Evolutionary conservation across 2,888 invertebrate genomes (phyloP), one percentile per base, ranked within the genome.

Genomic region (Athripsodes cinereus): DNA sequence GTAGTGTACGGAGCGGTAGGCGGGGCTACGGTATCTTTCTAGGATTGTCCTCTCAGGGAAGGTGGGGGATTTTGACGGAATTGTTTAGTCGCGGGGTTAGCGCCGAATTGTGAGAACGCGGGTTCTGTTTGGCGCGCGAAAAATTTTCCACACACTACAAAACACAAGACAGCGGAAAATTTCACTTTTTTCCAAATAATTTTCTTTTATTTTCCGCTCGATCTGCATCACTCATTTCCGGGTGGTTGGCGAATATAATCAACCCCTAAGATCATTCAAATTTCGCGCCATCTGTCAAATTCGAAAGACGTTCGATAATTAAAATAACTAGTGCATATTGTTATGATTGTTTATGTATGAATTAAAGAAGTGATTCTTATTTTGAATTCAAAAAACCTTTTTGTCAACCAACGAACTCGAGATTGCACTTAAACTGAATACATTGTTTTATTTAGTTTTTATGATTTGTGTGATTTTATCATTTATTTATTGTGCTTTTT

Each of bases 31-130:
- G 21, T 59, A 52, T 59, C 55, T 59, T 52, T 22, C 52, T 31
- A 47, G 59, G 52, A 58, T 46, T 50, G 58, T 35, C 40, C 55
- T 31, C 40, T 22, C 44, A 52, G 19, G 55, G 53, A 58, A 52
- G 52, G 53, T 48, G 60, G 58, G 57, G 57, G 49, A 21, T 48
- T 16, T 34, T 31, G 35, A 52, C 52, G 52, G 48, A 21, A 47
- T 46, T 49, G 22, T 19, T 57, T 49, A 60, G 60, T 60, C 51
- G 60, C 60, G 60, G 60, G 60, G 60, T 57, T 19, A 49, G 31
- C 57, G 56, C 57, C 54, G 60, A 21, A 51, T 40, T 19, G 60
- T 49, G 49, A 35, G 57, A 53, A 57, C 40, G 40, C 16, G 13
- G 40, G 3, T 40, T 3, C 2, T 3, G 40, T 13, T 40, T 16